Conservation (phyloP, 1,140 invertebrate species). For the Leptopilina boulardi region DNA sequence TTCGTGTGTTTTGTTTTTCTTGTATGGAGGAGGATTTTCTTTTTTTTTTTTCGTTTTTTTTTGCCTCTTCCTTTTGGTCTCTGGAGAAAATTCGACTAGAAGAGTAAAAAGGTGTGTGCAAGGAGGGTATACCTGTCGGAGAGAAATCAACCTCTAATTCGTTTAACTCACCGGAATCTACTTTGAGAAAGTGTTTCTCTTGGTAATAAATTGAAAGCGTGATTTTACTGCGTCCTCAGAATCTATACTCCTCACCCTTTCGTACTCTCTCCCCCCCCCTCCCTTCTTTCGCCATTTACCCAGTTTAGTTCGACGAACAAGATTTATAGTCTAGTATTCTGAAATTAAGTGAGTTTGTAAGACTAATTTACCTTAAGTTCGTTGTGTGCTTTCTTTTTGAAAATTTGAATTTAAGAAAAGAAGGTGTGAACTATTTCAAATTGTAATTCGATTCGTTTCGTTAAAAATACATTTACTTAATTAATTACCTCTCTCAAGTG, state of each 20-base stretch:
- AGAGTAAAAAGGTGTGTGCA: conserved; percentile 40
- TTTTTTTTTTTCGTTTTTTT: too few relatives aligned
- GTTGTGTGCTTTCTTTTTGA: not conserved
- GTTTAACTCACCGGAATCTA: conserved; percentile 60
- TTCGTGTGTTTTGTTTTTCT: conserved; percentile 20
- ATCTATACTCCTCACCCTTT: not conserved
- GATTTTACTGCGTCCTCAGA: conserved; percentile 30
- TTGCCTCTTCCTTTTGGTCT: conserved; percentile 38
- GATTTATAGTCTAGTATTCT: conserved; percentile 22
- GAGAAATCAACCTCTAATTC: conserved; percentile 67
- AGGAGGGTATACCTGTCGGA: conserved; percentile 56
- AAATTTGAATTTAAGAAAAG: conserved; percentile 20
- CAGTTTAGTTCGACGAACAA: conserved; percentile 1
- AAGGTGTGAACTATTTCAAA: not conserved
- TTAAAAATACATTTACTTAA: not conserved
- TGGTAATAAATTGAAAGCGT: conserved; percentile 55
- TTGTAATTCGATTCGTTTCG: not conserved
- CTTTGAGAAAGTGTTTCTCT: conserved; percentile 46
- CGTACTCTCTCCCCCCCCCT: too few relatives aligned
- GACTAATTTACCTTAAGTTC: conserved; percentile 29
- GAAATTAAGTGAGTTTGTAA: conserved; percentile 32
- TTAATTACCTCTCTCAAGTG: not conserved
- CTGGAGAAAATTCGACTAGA: conserved; percentile 36
- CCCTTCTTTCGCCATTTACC: not conserved
- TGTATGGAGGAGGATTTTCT: not conserved